Conservation (phyloP, 2,888 invertebrate genomes). For the Dasysyrphus albostriatus region DNA sequence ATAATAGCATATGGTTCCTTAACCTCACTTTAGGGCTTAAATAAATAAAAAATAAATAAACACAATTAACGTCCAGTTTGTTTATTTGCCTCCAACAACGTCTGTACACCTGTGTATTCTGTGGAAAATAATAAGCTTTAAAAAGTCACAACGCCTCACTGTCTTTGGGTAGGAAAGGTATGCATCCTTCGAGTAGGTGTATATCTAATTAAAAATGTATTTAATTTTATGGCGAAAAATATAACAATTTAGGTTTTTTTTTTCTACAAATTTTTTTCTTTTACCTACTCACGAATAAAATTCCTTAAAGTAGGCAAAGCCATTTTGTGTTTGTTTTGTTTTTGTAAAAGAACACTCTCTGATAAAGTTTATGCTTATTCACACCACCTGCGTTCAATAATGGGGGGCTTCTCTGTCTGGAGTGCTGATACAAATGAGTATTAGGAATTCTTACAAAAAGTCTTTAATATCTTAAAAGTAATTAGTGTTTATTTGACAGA, state of each 20-base stretch:
- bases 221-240: conserved; percentile 33
- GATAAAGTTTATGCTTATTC: conserved; percentile 11
- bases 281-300: background rate
- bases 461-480: background rate
- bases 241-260: conserved; percentile 19
- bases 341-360: background rate
- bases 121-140: conserved; percentile 2
- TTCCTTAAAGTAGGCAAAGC: background rate
- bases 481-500: background rate
- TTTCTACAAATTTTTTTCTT: background rate
- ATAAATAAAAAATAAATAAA: conserved; percentile 2
- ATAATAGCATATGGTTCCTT: background rate
- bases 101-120: background rate
- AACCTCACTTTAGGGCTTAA: background rate
- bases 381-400: conserved; percentile 29
- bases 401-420: background rate
- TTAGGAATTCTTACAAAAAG: conserved; percentile 1
- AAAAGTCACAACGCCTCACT: conserved; percentile 7
- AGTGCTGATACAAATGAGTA: background rate
- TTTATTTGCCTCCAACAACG: background rate
- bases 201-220: conserved; percentile 44
- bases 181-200: background rate
- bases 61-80: conserved; percentile 10
- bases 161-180: background rate
- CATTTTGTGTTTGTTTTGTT: conserved; percentile 2